Percentiles rank a stretch among this genome's conserved stretches.
Conservation (phyloP, 2,888 invertebrate genomes). For the Caenorhabditis panamensis region DNA sequence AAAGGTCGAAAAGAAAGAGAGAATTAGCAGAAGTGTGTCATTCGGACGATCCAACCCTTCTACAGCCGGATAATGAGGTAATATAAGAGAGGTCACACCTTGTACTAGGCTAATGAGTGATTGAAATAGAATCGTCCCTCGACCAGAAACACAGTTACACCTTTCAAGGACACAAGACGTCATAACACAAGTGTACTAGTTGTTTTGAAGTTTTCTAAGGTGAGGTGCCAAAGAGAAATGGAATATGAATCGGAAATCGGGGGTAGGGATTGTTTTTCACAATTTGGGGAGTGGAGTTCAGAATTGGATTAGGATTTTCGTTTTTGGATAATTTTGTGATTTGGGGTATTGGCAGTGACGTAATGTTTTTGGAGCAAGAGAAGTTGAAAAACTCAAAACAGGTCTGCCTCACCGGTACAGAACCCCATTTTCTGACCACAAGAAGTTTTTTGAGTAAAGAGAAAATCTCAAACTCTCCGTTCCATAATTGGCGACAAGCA, state of each 20-base stretch:
- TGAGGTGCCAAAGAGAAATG: neutral
- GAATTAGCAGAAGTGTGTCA: constrained; percentile 5
- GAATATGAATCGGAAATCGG: constrained; percentile 18
- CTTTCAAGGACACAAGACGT: constrained; percentile 19
- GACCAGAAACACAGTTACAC: constrained; percentile 8
- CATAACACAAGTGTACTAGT: neutral
- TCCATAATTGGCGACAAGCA: neutral
- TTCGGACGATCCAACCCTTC: constrained; percentile 4
- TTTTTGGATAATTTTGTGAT: constrained; percentile 10
- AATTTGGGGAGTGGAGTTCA: constrained; percentile 13
- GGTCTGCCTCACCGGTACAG: too few relatives aligned
- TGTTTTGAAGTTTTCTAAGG: too few relatives aligned
- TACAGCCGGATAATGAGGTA: constrained; percentile 46
- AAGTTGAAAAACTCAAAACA: too few relatives aligned
- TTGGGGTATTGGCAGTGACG: neutral
- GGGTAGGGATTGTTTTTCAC: constrained; percentile 27
- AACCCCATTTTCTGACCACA: too few relatives aligned
- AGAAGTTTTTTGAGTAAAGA: too few relatives aligned
- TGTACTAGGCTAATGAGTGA: constrained; percentile 24
- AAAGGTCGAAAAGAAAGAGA: too few relatives aligned
- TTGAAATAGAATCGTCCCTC: constrained; percentile 45
- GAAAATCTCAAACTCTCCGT: too few relatives aligned
- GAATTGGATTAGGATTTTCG: constrained; percentile 41
- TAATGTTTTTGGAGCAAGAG: too few relatives aligned
- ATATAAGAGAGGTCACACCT: constrained; percentile 28